Percentiles rank a stretch among this genome's conserved stretches.
Conservation (phyloP, 2,888 invertebrate genomes). For the Antitype chi region DNA sequence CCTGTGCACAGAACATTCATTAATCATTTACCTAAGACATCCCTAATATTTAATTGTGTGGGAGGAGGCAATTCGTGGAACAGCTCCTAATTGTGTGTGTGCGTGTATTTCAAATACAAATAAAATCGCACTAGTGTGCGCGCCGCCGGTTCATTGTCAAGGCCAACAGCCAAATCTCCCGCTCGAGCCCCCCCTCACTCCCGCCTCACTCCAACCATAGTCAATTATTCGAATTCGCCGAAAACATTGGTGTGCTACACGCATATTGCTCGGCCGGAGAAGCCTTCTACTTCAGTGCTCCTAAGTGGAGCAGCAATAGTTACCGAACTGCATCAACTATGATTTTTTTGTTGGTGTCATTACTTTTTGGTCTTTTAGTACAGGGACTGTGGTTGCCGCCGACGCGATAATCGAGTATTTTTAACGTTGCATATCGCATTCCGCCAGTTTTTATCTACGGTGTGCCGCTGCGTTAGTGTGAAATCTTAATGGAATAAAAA, state of each 20-base stretch:
- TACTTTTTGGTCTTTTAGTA: constrained; percentile 69
- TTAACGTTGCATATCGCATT: constrained; percentile 83
- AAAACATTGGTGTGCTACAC: constrained; percentile 77
- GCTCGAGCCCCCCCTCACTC: constrained; percentile 82
- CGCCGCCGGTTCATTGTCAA: constrained; percentile 90
- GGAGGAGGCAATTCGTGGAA: constrained; percentile 88
- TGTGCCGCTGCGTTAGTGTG: constrained; percentile 70
- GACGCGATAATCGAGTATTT: constrained; percentile 83
- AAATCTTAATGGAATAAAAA: constrained; percentile 71
- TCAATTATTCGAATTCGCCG: constrained; percentile 84
- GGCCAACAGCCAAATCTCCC: constrained; percentile 90
- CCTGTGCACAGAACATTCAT: constrained; percentile 45
- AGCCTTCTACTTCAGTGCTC: constrained; percentile 65
- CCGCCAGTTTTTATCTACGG: constrained; percentile 76
- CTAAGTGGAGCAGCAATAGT: constrained; percentile 77
- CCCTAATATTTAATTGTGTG: constrained; percentile 85
- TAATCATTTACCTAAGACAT: constrained; percentile 69
- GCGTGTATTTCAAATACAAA: constrained; percentile 81
- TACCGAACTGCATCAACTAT: constrained; percentile 64
- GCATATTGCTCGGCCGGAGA: constrained; percentile 75
- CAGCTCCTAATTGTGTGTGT: constrained; percentile 77
- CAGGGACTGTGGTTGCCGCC: constrained; percentile 70
- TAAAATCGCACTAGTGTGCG: constrained; percentile 79
- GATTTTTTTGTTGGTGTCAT: constrained; percentile 63
- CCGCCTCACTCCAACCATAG: constrained; percentile 77